phyloP scores from a whole-genome alignment of 2,113 vertebrate genomes.

The Pangasianodon gigas region DNA sequence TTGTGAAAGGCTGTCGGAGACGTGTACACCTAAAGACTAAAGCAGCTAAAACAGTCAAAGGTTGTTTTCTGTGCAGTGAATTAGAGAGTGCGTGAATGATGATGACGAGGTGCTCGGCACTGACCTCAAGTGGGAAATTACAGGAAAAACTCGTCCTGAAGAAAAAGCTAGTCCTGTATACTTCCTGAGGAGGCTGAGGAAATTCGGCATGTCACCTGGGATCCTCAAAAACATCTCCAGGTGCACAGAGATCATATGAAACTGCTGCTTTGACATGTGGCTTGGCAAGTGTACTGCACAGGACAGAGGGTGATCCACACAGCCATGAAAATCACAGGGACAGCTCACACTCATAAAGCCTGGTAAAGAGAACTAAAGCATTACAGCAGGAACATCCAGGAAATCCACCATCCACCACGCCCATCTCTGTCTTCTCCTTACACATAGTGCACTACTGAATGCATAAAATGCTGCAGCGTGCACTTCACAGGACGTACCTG shows the following conservation, averaged over 20 bases:
- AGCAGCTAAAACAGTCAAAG: neutral
- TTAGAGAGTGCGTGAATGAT: neutral
- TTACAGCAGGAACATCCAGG: neutral
- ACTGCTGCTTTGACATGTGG: neutral
- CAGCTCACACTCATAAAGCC: neutral
- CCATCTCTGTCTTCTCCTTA: neutral
- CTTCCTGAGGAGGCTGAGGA: neutral
- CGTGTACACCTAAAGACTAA: neutral
- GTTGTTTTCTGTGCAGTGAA: neutral
- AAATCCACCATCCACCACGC: neutral
- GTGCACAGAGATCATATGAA: neutral
- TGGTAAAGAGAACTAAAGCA: neutral
- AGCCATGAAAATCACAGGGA: neutral
- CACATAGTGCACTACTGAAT: neutral
- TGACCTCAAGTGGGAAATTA: neutral
- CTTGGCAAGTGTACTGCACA: neutral
- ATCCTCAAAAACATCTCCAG: neutral
- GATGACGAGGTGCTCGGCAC: neutral
- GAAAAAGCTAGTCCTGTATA: neutral
- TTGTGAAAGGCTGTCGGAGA: neutral
- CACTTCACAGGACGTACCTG: neutral
- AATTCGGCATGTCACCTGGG: neutral
- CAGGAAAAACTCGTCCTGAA: neutral
- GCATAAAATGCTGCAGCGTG: neutral
- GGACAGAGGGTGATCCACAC: neutral